Base-by-base conservation (phyloP, 1,140 invertebrate species). In the Polypedilum vanderplanki region DNA sequence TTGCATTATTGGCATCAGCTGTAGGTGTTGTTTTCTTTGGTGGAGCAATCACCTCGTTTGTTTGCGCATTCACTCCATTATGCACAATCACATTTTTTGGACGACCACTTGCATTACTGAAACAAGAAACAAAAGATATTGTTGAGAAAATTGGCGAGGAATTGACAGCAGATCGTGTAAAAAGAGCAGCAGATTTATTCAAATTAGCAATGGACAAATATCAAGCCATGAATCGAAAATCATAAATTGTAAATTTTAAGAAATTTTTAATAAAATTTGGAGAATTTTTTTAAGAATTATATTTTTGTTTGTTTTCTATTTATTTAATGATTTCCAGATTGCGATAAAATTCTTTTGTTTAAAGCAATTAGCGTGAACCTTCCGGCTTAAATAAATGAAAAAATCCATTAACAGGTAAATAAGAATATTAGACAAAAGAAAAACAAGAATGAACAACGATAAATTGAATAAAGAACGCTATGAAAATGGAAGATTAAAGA, bases 131-230 rank as follows among this genome's bases (percentile, higher is more conserved):
- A 75, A 75, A 82, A 24, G 77, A 80, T 75, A 41, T 78, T 79
- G 78, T 79, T 77, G 75, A 78, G 76, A 73, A 80, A 81, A 78
- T 79, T 80, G 76, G 80, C 74, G 75, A 79, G 75, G 76, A 82
- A 76, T 80, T 85, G 73, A 83, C 82, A 0, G 79, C 81, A 2
- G 83, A 86, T 20, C 84, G 85, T 22, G 85, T 91, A 8, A 85
- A 87, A n/a, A 81, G 85, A 5, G 86, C 88, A 0, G 85, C 87
- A 0, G 83, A 86, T 17, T 85, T 90, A 17, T 86, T 91, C 1
- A 85, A 86, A 75, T 86, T 84, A 18, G 89, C 90, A 17, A 84
- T 91, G 75, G 85, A 86, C 20, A 90, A 89, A 79, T 91, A 90
- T 79, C 83, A 87, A 41, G 46, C 46, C 15, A 57, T 57, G 46